Conservation (phyloP, 2,113 vertebrate genomes). For the Pygoscelis antarcticus region DNA sequence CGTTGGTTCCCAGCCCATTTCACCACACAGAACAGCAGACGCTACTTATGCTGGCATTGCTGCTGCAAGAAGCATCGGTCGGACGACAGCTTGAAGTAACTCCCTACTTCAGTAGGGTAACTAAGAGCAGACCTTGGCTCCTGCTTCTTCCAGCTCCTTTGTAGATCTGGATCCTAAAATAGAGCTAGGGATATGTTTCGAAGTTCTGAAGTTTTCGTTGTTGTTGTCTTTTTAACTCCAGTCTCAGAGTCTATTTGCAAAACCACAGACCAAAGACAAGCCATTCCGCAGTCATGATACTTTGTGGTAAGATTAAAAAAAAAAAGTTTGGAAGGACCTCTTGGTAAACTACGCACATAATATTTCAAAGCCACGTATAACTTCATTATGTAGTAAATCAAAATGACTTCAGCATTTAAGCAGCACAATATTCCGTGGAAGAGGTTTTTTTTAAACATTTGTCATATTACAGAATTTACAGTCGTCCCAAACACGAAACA, state of each 20-base stretch:
- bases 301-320: not conserved
- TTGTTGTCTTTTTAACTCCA: not conserved
- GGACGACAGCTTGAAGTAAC: not conserved
- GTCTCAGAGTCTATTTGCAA: not conserved
- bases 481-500: not conserved
- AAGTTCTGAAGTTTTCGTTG: slow-evolving; percentile 11
- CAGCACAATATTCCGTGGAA: not conserved
- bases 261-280: slow-evolving; percentile 57
- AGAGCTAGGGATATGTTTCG: not conserved
- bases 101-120: slow-evolving; percentile 27
- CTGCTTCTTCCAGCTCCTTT: not conserved
- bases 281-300: not conserved
- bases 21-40: not conserved
- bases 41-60: not conserved
- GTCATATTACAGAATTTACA: not conserved
- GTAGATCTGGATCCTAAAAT: slow-evolving; percentile 14
- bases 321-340: not conserved
- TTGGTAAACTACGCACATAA: not conserved
- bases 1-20: not conserved
- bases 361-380: slow-evolving; percentile 35
- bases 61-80: not conserved
- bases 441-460: not conserved
- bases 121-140: slow-evolving; percentile 50
- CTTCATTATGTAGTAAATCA: slow-evolving; percentile 7
- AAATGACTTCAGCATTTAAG: not conserved